Evolutionary conservation across 2,797 vertebrate genomes (phyloP), one percentile per base, ranked within the genome.

Genomic region (Babyrousa celebensis): DNA sequence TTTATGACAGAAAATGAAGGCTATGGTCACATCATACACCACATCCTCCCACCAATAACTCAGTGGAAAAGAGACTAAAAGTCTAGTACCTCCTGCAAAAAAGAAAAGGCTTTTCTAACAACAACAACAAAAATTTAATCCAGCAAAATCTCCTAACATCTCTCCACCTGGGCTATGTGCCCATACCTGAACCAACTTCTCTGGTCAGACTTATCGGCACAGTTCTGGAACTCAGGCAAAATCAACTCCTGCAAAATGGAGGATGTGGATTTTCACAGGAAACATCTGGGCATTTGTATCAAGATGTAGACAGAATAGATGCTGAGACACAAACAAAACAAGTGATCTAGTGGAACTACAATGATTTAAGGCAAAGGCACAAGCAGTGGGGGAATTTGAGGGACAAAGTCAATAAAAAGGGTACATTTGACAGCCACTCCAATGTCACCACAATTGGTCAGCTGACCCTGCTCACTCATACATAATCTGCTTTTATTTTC

Each of bases 401-500:
- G 29, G 27, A 40, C 3, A 11, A 58, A 27, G 18, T 23, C 54
- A 67, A 58, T 27, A 36, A 5, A 17, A 72, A 43, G 48, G 79
- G 32, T 6, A 17, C 67, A 65, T 74, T 60, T 74, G 52, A 43
- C 25, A 68, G 52, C 60, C 80, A 80, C n/a, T 68, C 12, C 36
- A 78, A 32, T 58, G 8, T 21, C 40, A 29, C 43, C 88, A 15
- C 84, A 43, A 80, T 36, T 48, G 67, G 89, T 27, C 67, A 82
- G 70, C 67, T 93, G 80, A 94, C 93, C 93, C 86, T 68, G 75
- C 84, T 96, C 75, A 92, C 68, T 92, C 95, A 95, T 3, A 23
- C n/a, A 52, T 68, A 87, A 65, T 72, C 84, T 87, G 71, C 78
- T 96, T 96, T 74, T 78, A 93, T 94, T 97, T 96, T 94, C 52